These are phyloP conservation scores for Parotocinclus haroldoi DNA, from an alignment of 2,797 vertebrate species.

Conservation along the genomic window DNA sequence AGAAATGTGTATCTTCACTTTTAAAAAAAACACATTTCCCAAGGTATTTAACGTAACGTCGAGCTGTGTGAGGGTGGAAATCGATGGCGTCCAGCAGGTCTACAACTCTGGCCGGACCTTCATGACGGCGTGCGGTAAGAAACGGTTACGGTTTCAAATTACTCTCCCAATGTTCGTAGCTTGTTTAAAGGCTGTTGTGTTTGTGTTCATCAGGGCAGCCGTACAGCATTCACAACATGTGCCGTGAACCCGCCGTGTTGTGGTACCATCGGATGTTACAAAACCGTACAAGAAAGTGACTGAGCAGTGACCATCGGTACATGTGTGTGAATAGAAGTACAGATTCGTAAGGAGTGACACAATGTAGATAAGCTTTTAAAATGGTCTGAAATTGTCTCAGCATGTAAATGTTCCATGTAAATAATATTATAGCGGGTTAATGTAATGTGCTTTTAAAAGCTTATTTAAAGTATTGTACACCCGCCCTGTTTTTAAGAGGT, in stretches of 20 bases:
- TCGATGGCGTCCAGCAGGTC: constrained; percentile 48
- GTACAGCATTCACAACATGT: constrained; percentile 68
- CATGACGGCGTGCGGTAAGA: constrained; percentile 67
- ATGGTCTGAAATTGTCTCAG: neutral
- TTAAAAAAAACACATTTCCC: too few relatives aligned
- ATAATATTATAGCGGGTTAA: constrained; percentile 14
- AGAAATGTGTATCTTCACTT: too few relatives aligned
- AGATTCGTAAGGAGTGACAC: constrained; percentile 1
- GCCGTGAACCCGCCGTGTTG: constrained; percentile 63
- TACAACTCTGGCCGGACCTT: constrained; percentile 64
- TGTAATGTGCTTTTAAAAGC: neutral
- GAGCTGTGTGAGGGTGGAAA: constrained; percentile 61
- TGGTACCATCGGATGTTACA: constrained; percentile 63
- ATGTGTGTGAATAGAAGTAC: neutral
- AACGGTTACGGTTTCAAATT: neutral
- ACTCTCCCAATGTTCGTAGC: neutral
- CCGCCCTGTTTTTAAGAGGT: constrained; percentile 1
- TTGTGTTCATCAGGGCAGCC: constrained; percentile 58
- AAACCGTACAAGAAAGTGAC: constrained; percentile 37
- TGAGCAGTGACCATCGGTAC: neutral
- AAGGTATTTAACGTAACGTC: constrained; percentile 72
- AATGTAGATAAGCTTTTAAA: constrained; percentile 32
- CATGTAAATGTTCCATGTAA: constrained; percentile 11
- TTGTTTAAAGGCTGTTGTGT: neutral
- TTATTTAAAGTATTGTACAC: constrained; percentile 2